phyloP scores from a whole-genome alignment of 1,140 invertebrate genomes.

The Phortica variegata region DNA sequence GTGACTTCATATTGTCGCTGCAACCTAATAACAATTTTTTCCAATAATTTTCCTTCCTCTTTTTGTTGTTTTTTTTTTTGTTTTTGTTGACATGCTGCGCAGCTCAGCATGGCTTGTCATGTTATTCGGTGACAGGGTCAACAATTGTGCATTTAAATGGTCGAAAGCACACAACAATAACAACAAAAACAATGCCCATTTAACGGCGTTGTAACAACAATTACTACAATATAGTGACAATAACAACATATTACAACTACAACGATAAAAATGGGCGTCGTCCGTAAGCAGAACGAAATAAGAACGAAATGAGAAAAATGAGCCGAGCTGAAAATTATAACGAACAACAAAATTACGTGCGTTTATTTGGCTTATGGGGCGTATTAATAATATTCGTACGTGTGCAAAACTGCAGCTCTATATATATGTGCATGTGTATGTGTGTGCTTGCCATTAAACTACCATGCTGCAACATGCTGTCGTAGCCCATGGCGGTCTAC shows the following conservation, averaged over 20 bases:
- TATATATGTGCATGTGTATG: not conserved
- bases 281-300: constrained; percentile 1
- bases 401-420: constrained; percentile 9
- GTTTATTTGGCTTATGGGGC: constrained; percentile 50
- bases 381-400: constrained; percentile 47
- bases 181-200: constrained; percentile 49
- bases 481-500: not conserved
- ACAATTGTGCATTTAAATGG: not conserved
- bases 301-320: constrained; percentile 1
- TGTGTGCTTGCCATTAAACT: not conserved
- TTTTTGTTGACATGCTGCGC: constrained; percentile 26
- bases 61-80: not conserved
- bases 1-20: constrained; percentile 10
- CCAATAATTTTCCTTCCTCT: no score
- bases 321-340: constrained; percentile 1
- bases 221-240: constrained; percentile 18
- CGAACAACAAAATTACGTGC: constrained; percentile 22
- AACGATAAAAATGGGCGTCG: no score
- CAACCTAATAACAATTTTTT: no score
- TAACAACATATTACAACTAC: constrained; percentile 29
- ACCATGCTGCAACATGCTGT: no score
- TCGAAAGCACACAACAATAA: constrained; percentile 11
- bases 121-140: constrained; percentile 22
- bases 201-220: constrained; percentile 30
- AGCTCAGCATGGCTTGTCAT: no score